Evolutionary conservation across 2,797 vertebrate genomes (phyloP).

Genomic region (Adelosebastes latens): DNA sequence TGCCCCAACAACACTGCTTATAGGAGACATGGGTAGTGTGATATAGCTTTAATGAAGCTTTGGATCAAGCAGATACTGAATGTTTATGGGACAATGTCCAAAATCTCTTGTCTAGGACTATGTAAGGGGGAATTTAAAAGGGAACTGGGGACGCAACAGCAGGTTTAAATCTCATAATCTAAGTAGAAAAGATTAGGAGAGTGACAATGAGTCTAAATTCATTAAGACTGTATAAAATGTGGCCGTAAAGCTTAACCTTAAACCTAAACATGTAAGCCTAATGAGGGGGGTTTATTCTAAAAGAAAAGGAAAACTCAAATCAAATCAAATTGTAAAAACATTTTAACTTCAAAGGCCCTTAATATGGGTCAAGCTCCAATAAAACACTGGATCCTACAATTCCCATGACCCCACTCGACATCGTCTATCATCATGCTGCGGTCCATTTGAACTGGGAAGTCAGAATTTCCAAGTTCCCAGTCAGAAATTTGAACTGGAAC

Average conservation of each 20-base stretch:
- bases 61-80: not conserved
- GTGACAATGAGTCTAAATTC: not conserved
- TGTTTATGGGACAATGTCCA: not conserved
- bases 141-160: not conserved
- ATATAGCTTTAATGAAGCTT: not conserved
- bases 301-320: not conserved
- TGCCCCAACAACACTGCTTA: not conserved
- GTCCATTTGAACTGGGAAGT: too few species aligned
- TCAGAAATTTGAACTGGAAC: fast-evolving
- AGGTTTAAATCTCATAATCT: not conserved
- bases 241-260: not conserved
- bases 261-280: not conserved
- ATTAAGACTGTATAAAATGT: not conserved
- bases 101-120: not conserved
- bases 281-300: not conserved
- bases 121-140: too few species aligned
- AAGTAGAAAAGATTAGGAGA: not conserved
- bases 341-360: not conserved
- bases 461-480: too few species aligned
- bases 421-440: fast-evolving
- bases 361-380: not conserved
- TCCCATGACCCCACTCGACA: not conserved
- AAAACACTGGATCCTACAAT: not conserved
- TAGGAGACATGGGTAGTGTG: not conserved
- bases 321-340: too few species aligned